Evolutionary conservation across 2,888 invertebrate genomes (phyloP), one percentile per base, ranked within the genome.

Genomic region (Amblyjoppa fuscipennis): DNA sequence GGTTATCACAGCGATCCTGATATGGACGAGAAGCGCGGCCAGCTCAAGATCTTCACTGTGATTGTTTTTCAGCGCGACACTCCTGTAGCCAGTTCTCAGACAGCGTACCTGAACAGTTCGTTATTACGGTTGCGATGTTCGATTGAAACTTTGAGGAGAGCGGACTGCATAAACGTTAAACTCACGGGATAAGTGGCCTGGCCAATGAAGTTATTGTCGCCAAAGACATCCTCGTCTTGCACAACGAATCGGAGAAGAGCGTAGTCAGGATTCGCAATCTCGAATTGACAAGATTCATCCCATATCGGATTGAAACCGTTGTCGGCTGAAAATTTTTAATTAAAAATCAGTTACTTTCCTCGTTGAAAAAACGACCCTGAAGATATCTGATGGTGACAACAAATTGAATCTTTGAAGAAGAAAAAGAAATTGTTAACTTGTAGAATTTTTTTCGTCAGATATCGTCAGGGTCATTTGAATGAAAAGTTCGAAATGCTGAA

Each of bases 181-280:
- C 95, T 94, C 89, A 99, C 95, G 0, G 99, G 98, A 95, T 97
- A 99, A 13, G 98, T 98, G 59, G 98, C 98, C 95, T 99, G 99
- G 0, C 99, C 99, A 85, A 99, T 97, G 94, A 99, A 99, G 95
- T 99, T 99, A 13, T 97, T 97, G 91, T 99, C 99, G 0, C 99
- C 99, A 94, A 99, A 99, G 95, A 99, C 98, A 93, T 99, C 99
- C 94, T 99, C 99, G 94, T 99, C 99, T 94, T 98, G 97, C 0
- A 99, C 98, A 59, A 97, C 95, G 94, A 99, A 99, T 53, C 99
- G 95, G 70, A 98, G 94, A 70, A 99, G 94, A 0, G 99, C 98
- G 92, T 98, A 95, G 77, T 97, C 96, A 0, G 98, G 98, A 95
- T 97, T 98, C 16, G 95, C 94, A 13, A 99, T 95, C 56, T 96